These are phyloP conservation scores for Psophia crepitans DNA, from an alignment of 2,113 vertebrate species.

Conservation along the genomic window DNA sequence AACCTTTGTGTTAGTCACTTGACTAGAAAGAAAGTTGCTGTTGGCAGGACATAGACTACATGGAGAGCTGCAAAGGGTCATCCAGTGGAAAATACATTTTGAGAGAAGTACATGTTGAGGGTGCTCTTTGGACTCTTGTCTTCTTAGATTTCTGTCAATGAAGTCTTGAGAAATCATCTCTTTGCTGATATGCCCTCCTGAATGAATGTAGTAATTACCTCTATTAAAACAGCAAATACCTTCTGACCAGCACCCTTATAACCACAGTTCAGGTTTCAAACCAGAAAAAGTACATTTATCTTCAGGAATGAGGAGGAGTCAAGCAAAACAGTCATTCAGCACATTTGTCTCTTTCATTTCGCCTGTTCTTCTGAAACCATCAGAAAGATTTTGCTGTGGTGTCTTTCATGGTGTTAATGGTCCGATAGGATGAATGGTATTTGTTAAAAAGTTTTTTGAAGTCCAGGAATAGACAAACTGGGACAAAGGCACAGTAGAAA, in stretches of 20 bases:
- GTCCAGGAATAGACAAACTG: neutral
- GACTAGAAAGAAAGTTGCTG: neutral
- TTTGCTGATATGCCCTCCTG: conserved; percentile 18
- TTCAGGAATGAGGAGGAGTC: neutral
- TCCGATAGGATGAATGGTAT: neutral
- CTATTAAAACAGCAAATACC: conserved; percentile 20
- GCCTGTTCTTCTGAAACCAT: neutral
- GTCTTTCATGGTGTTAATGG: neutral
- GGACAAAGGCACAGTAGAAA: neutral
- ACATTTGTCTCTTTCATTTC: neutral
- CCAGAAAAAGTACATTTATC: neutral
- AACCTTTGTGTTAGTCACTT: neutral
- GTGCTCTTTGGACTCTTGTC: neutral
- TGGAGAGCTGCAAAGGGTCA: neutral
- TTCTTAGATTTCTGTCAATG: neutral
- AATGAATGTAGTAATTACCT: conserved; percentile 36
- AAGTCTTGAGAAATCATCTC: neutral
- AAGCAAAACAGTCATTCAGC: neutral
- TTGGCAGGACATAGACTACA: neutral
- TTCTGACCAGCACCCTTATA: neutral
- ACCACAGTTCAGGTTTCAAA: conserved; percentile 13
- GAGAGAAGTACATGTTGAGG: neutral
- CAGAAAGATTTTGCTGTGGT: conserved; percentile 9
- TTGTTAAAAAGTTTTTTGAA: neutral
- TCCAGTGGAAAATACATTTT: neutral